A percentile compares a stretch with the other conserved stretches of the same genome.
Conservation (phyloP, 2,113 vertebrate species). For the Microtus ochrogaster region DNA sequence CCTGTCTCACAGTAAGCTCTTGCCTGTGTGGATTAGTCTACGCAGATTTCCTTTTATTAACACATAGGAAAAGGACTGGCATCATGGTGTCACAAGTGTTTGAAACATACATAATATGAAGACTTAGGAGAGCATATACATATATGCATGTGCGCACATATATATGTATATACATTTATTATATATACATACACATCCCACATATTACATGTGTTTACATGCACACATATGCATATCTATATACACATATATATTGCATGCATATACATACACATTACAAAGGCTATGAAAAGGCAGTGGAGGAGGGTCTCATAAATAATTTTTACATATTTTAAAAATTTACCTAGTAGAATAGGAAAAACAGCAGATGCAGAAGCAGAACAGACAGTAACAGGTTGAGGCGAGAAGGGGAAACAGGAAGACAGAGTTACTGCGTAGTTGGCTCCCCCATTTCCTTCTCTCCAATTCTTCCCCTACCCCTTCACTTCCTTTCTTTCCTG, state of each 20-base stretch:
- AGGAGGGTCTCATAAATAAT: not conserved
- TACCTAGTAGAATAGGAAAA: not conserved
- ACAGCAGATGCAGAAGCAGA: not conserved
- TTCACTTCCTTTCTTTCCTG: not conserved
- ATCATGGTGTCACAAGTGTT: not conserved
- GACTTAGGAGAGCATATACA: not conserved
- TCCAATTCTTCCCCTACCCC: not conserved
- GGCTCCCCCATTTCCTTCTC: not conserved
- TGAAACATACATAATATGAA: not conserved
- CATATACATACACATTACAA: not conserved
- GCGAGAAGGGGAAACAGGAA: not conserved
- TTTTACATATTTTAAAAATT: slow-evolving; percentile 9
- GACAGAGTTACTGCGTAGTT: not conserved
- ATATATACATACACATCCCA: not conserved
- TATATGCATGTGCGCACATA: not conserved
- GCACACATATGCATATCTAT: not conserved
- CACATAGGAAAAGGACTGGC: not conserved
- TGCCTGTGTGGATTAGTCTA: not conserved
- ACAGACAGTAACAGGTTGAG: not conserved
- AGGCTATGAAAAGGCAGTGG: not conserved
- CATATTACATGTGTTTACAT: not conserved
- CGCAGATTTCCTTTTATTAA: not conserved
- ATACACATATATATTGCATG: not conserved
- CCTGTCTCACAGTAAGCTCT: not conserved
- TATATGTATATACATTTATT: not conserved